Conservation (phyloP, 2,797 vertebrate species). For the Coluber constrictor region DNA sequence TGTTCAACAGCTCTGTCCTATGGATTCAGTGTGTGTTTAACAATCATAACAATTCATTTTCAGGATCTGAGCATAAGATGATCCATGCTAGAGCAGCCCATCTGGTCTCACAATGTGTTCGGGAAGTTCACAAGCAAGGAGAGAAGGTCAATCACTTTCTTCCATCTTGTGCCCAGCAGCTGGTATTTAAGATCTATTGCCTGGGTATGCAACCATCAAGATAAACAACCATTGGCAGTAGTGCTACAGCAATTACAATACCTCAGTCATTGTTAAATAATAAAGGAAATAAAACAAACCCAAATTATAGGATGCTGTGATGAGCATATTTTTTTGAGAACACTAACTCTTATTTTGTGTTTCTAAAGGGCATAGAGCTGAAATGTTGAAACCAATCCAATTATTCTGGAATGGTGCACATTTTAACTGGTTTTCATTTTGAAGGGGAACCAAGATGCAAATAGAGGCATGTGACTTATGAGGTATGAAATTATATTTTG, state of each 20-base stretch:
- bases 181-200: not conserved
- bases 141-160: not conserved
- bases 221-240: not conserved
- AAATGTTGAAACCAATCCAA: not conserved
- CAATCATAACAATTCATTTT: not conserved
- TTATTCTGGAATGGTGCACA: not conserved
- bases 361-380: not conserved
- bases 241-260: not conserved
- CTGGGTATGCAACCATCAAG: not conserved
- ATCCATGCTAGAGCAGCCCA: not conserved
- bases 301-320: not conserved
- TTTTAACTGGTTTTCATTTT: not conserved
- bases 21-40: not conserved
- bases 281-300: not conserved
- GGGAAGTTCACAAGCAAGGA: not conserved
- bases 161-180: not conserved
- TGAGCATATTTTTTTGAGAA: not conserved
- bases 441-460: not conserved
- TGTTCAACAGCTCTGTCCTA: not conserved
- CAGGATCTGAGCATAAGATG: not conserved
- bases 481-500: not conserved
- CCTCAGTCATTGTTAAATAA: not conserved
- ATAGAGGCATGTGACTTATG: not conserved
- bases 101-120: not conserved
- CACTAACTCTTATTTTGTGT: not conserved